Evolutionary conservation across 1,140 invertebrate genomes (phyloP).

Genomic region (Lordiphosa collinella): DNA sequence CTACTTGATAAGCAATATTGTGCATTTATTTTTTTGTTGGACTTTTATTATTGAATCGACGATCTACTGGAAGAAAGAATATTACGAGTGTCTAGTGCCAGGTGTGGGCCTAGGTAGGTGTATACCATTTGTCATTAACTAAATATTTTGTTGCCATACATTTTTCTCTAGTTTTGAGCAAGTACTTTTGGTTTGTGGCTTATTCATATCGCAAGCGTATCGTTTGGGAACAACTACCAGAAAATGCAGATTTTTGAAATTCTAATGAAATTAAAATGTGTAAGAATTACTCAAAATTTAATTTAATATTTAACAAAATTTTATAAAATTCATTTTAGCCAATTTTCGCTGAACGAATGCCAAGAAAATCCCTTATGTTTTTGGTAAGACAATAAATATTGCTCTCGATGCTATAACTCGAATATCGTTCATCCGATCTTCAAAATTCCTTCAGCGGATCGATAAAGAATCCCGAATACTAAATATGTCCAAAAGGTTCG

Average conservation of each 20-base stretch:
- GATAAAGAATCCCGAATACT: too few species aligned
- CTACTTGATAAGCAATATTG: slow-evolving; percentile 1
- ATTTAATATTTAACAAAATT: too few species aligned
- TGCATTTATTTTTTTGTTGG: background rate
- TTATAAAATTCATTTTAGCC: too few species aligned
- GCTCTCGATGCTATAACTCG: too few species aligned
- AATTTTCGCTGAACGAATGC: too few species aligned
- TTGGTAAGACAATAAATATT: too few species aligned
- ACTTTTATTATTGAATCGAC: background rate
- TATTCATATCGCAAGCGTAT: background rate
- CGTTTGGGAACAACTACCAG: background rate
- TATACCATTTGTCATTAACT: background rate
- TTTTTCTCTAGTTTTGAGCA: background rate
- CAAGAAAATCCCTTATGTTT: too few species aligned
- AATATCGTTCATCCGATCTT: too few species aligned
- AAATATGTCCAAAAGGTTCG: too few species aligned
- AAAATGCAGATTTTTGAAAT: background rate
- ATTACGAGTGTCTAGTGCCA: background rate
- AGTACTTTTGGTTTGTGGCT: slow-evolving; percentile 5
- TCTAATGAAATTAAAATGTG: too few species aligned
- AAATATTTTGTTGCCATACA: background rate
- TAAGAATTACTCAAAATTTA: too few species aligned
- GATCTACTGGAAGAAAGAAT: background rate
- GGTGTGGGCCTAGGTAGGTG: background rate
- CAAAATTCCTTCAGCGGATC: too few species aligned